A percentile compares a stretch with the other conserved stretches of the same genome.
Evolutionary conservation across 2,888 invertebrate genomes (phyloP).

Genomic region (Rotaria sp.): DNA sequence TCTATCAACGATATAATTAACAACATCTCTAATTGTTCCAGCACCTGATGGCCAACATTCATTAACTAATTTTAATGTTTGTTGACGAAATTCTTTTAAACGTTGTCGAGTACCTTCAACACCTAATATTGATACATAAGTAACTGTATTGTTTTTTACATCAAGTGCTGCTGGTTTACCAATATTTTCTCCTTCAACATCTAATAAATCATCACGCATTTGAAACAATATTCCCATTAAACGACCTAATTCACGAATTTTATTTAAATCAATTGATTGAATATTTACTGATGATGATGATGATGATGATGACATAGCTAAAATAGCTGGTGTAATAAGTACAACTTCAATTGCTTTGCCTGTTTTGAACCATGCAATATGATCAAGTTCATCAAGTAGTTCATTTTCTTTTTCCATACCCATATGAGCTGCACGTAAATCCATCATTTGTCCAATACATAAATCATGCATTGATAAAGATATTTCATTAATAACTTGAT

Average conservation of each 20-base stretch:
- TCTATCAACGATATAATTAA: background rate
- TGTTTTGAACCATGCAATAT: constrained; percentile 24
- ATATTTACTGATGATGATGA: background rate
- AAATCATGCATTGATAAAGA: background rate
- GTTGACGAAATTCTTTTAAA: background rate
- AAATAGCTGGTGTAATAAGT: background rate
- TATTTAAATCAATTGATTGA: background rate
- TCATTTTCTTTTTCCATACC: background rate
- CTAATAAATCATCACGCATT: too few species aligned
- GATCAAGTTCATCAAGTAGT: constrained; percentile 9
- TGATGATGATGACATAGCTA: background rate
- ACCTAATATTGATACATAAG: constrained; percentile 1
- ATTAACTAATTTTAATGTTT: background rate
- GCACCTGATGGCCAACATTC: background rate
- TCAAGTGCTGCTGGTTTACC: constrained; percentile 17
- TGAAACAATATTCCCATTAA: background rate
- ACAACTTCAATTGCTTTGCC: constrained; percentile 12
- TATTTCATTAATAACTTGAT: constrained; percentile 24
- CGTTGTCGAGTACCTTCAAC: background rate
- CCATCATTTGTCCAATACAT: constrained; percentile 30
- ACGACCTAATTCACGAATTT: background rate
- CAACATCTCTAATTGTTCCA: background rate
- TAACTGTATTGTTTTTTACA: background rate
- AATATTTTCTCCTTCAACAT: constrained; percentile 25
- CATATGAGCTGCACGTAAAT: constrained; percentile 6